A percentile compares a stretch with the other conserved stretches of the same genome.
Evolutionary conservation across 2,113 vertebrate genomes (phyloP).

Genomic region (Canis aureus): DNA sequence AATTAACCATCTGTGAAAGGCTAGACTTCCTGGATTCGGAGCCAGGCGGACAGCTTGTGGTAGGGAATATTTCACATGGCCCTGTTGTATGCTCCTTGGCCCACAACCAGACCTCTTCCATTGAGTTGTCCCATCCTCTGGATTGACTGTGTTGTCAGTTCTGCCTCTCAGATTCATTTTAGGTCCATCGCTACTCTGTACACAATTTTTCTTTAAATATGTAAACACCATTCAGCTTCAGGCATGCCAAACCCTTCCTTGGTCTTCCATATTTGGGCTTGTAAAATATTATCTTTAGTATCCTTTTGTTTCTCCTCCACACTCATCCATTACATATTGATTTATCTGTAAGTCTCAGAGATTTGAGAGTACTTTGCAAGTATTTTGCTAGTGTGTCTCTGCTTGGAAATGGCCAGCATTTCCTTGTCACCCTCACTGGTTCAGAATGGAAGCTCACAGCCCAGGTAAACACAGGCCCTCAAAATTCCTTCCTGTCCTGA

Average conservation of each 20-base stretch:
- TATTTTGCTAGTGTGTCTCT: neutral
- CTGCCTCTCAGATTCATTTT: neutral
- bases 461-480: neutral
- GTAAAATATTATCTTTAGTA: neutral
- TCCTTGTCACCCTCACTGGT: neutral
- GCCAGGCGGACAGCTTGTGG: neutral
- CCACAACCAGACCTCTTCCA: neutral
- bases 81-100: neutral
- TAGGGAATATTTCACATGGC: neutral
- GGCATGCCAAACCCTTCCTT: neutral
- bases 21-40: neutral
- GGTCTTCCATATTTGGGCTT: neutral
- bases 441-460: neutral
- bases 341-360: conserved; percentile 6
- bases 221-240: neutral
- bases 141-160: neutral
- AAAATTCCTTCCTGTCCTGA: neutral
- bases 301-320: neutral
- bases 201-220: neutral
- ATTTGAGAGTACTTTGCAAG: neutral
- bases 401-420: neutral
- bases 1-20: neutral
- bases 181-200: neutral
- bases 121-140: neutral
- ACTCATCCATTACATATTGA: neutral